Evolutionary conservation across 2,113 vertebrate species (phyloP), one percentile per base, ranked within the genome.

Genomic region (Clarias magur): DNA sequence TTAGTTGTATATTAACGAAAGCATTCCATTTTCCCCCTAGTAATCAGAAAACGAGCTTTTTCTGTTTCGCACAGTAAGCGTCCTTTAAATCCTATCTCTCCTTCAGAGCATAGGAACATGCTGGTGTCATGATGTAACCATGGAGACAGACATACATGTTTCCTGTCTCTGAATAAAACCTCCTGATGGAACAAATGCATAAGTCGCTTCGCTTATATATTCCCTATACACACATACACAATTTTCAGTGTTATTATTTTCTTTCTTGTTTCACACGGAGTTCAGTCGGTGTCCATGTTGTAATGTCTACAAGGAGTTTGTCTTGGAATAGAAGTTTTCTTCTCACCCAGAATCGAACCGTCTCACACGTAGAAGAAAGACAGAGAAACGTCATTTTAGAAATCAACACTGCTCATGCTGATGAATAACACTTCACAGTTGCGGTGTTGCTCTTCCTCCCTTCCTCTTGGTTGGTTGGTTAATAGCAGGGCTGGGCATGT

Each of bases 301-400:
- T 85, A 78, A 65, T 57, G 78, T 88, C 73, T 82, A 62, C 78
- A 90, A 87, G 83, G 89, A 85, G 72, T 82, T 76, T 82, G 15
- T 70, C 62, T 72, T 6, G 30, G 27, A 83, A 85, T 87, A 21
- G 67, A 21, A 86, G 54, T 15, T 16, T 68, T 53, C 78, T 78
- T 10, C 48, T 82, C 82, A 30, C 38, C 34, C 54, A 23, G 30
- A 11, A 5, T 34, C 34, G 11, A 30, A 76, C 30, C 13, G 25
- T 57, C n/a, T 59, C 17, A 38, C 34, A 21, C 8, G 3, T 27
- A 27, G 19, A 12, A 34, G 67, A 75, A 1, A 83, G 62, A 54
- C 15, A 34, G 7, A 63, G 81, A 19, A 30, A 38, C 12, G 23
- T 53, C 81, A 30, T 8, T 16, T 38, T 53, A 34, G 67, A 62